These are phyloP conservation scores for Gymnoscopelus braueri DNA, from an alignment of 2,797 vertebrate genomes.

Conservation along the genomic window DNA sequence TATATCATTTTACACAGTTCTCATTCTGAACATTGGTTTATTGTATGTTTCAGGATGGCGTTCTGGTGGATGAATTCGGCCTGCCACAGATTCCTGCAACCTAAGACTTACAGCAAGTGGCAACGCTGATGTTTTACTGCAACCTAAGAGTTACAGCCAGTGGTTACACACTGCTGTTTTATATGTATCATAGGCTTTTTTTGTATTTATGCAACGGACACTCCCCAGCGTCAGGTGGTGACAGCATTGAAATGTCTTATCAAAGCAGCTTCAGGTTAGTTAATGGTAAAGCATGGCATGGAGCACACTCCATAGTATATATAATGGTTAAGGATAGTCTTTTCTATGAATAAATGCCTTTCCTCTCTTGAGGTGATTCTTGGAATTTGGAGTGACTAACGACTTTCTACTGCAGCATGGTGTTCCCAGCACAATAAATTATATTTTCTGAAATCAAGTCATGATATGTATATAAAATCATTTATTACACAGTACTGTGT, in stretches of 20 bases:
- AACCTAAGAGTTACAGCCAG: slow-evolving; percentile 77
- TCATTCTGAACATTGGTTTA: neutral
- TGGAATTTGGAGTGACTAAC: slow-evolving; percentile 65
- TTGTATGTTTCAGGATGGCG: slow-evolving; percentile 86
- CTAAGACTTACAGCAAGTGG: slow-evolving; percentile 68
- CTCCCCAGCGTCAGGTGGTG: slow-evolving; percentile 44
- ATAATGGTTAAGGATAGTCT: slow-evolving; percentile 15
- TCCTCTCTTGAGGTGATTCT: slow-evolving; percentile 60
- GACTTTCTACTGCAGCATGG: slow-evolving; percentile 76
- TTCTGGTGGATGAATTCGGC: slow-evolving; percentile 97
- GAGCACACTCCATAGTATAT: no score
- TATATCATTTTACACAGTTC: no score
- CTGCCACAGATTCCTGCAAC: slow-evolving; percentile 97
- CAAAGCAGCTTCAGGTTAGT: slow-evolving; percentile 39
- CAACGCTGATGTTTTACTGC: slow-evolving; percentile 80
- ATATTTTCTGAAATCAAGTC: slow-evolving; percentile 75
- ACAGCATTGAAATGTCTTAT: slow-evolving; percentile 25
- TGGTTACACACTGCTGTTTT: slow-evolving; percentile 60
- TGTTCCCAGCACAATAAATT: slow-evolving; percentile 76
- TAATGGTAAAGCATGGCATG: slow-evolving; percentile 13
- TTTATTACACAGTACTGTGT: slow-evolving; percentile 54
- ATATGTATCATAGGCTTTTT: slow-evolving; percentile 75
- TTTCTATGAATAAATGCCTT: slow-evolving; percentile 48
- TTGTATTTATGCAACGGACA: slow-evolving; percentile 78
- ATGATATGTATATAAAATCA: slow-evolving; percentile 25